phyloP scores from a whole-genome alignment of 2,888 invertebrate genomes.

The Nymphalis polychloros region DNA sequence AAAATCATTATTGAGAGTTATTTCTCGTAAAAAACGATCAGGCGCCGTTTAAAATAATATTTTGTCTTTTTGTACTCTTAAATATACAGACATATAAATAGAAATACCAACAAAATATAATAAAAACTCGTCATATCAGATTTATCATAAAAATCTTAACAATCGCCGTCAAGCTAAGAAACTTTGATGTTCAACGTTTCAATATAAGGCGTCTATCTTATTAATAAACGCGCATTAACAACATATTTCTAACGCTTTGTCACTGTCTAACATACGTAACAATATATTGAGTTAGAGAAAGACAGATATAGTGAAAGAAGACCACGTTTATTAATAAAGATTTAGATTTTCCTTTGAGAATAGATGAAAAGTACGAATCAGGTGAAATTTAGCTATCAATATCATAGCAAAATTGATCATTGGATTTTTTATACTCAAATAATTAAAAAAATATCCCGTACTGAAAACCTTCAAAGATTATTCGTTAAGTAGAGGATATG shows the following conservation, averaged over 20 bases:
- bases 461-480: too few relatives aligned
- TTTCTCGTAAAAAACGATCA: slow-evolving; percentile 18
- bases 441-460: too few relatives aligned
- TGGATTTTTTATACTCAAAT: neutral
- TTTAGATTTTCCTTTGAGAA: slow-evolving; percentile 1
- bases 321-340: slow-evolving; percentile 11
- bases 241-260: slow-evolving; percentile 8
- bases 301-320: slow-evolving; percentile 5
- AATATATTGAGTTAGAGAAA: slow-evolving; percentile 18
- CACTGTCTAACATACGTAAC: slow-evolving; percentile 23
- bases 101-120: slow-evolving; percentile 14
- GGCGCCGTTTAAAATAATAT: slow-evolving; percentile 17
- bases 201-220: slow-evolving; percentile 2
- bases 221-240: slow-evolving; percentile 14
- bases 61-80: neutral
- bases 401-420: slow-evolving; percentile 24
- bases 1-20: slow-evolving; percentile 11
- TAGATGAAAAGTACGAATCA: neutral
- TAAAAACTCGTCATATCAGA: slow-evolving; percentile 4
- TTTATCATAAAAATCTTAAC: slow-evolving; percentile 1
- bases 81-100: neutral
- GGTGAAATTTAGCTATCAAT: slow-evolving; percentile 35
- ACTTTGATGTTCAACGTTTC: slow-evolving; percentile 3
- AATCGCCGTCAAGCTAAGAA: slow-evolving; percentile 2
- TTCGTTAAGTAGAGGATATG: too few relatives aligned